Base-by-base conservation (phyloP, 2,113 vertebrate species). In the Anthoscopus minutus region DNA sequence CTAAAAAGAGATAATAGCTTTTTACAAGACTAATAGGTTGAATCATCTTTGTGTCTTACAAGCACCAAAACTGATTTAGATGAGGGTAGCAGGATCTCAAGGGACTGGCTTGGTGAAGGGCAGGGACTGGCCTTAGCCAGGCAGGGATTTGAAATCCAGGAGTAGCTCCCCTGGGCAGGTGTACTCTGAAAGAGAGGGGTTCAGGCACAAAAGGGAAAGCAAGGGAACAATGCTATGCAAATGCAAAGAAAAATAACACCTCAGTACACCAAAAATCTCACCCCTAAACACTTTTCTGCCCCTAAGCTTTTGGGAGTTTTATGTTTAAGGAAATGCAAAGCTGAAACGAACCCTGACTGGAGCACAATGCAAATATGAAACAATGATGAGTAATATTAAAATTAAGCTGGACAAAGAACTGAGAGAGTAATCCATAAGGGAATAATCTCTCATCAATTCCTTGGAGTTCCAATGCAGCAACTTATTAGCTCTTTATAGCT, bases 341-440 rank as follows among this genome's bases (percentile, higher is more conserved):
- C 28, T 64, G 35, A 94, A 79, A 54, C n/a, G 19, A 66, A 42
- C 71, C 17, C 79, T 88, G 35, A 69, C 67, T 86, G 47, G 44
- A 88, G 24, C 47, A 66, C 60, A 83, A 90, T 56, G 60, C 60
- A 94, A 94, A 92, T 79, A 92, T 15, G 24, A 92, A 89, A 80
- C 72, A 65, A 60, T 78, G 79, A 88, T 95, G 84, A 69, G 70
- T 83, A 94, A 92, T 83, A 90, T 78, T 84, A 84, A 94, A 90
- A 93, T 67, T n/a, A 93, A 93, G 47, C 61, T 20, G 86, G 81
- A 89, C 81, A 93, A 86, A 93, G 54, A 70, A 47, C 31, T 1
- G 17, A 83, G 76, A 93, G 94, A 92, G 28, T 86, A 94, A 92
- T 88, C 73, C 86, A 76, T 67, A 38, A 56, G 89, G 77, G 93